Evolutionary conservation across 2,113 vertebrate species (phyloP).

Genomic region (Aramus guarauna): DNA sequence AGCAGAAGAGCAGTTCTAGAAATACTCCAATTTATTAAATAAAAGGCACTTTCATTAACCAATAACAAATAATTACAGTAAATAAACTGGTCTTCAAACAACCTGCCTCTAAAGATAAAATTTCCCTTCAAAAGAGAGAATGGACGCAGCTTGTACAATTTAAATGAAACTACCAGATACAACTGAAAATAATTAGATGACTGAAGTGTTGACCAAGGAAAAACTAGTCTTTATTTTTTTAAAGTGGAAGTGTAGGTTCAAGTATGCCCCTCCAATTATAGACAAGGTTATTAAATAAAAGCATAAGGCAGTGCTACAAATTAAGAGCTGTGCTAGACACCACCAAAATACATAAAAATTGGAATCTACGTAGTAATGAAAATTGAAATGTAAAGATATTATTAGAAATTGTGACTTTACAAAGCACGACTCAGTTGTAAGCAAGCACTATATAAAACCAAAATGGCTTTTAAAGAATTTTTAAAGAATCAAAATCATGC

Average conservation of each 20-base stretch:
- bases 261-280: neutral
- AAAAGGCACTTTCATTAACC: neutral
- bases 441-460: neutral
- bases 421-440: neutral
- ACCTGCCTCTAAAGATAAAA: neutral
- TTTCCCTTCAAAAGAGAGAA: neutral
- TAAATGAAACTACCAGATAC: neutral
- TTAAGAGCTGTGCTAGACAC: neutral
- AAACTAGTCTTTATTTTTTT: neutral
- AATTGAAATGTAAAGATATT: neutral
- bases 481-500: neutral
- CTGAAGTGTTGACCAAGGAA: slow-evolving; percentile 67
- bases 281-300: neutral
- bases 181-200: neutral
- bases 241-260: neutral
- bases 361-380: neutral
- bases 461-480: neutral
- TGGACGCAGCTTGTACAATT: neutral
- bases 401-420: neutral
- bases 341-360: neutral
- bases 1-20: neutral
- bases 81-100: neutral
- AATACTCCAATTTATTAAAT: neutral
- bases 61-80: neutral
- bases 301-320: neutral